These are phyloP conservation scores for Bombus waltoni DNA, from an alignment of 1,140 invertebrate species.

Conservation along the genomic window DNA sequence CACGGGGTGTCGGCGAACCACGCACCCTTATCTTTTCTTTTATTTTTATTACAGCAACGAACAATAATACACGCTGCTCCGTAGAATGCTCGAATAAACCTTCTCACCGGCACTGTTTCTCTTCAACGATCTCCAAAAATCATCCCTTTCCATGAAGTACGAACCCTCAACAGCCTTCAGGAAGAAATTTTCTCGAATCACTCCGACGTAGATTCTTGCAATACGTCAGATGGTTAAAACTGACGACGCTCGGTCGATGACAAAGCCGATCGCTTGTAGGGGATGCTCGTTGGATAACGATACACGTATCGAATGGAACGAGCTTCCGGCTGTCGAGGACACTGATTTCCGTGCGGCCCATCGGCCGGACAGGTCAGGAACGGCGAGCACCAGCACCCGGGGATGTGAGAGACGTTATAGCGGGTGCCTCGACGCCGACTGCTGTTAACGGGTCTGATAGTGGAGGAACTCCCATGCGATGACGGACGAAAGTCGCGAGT, in stretches of 20 bases:
- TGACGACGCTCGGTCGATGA: neutral
- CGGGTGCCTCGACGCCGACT: conserved; percentile 78
- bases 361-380: conserved; percentile 60
- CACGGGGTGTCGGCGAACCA: conserved; percentile 10
- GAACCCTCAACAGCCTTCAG: neutral
- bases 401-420: conserved; percentile 73
- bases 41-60: conserved; percentile 19
- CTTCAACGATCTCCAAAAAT: neutral
- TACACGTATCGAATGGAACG: conserved; percentile 35
- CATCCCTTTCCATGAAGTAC: conserved; percentile 17
- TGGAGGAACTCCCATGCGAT: conserved; percentile 71
- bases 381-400: conserved; percentile 64
- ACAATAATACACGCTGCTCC: conserved; percentile 28
- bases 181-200: neutral
- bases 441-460: conserved; percentile 79
- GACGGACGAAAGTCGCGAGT: conserved; percentile 71
- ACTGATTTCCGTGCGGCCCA: conserved; percentile 68
- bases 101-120: conserved; percentile 22
- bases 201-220: neutral
- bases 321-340: conserved; percentile 52
- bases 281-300: neutral
- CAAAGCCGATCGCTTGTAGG: neutral
- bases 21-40: conserved; percentile 22
- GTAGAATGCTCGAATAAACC: neutral
- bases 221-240: too few species aligned